Evolutionary conservation across 1,140 invertebrate species (phyloP).

Genomic region (Chionoecetes opilio): DNA sequence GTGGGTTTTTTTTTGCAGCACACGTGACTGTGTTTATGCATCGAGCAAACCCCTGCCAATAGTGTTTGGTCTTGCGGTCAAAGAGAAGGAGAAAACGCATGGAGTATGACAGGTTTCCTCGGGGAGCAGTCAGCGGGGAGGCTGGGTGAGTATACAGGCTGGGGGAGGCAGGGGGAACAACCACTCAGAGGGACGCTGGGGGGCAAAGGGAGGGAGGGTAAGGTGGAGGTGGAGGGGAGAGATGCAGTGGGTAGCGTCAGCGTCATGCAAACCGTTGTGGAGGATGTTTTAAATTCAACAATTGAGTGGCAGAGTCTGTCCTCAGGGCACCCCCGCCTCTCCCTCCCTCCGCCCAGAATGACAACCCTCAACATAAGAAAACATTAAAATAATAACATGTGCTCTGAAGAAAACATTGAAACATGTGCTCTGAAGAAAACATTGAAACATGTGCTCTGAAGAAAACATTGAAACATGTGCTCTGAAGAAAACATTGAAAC

Average conservation of each 20-base stretch:
- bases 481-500: background rate
- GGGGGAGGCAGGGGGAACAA: background rate
- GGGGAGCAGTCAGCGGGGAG: background rate
- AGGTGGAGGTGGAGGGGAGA: background rate
- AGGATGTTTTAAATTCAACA: background rate
- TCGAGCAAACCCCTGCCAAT: background rate
- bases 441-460: background rate
- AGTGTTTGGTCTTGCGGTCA: background rate
- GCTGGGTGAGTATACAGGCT: background rate
- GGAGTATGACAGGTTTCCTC: background rate
- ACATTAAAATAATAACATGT: background rate
- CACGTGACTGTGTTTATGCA: background rate
- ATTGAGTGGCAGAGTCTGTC: background rate
- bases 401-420: too few species aligned
- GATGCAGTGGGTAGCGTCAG: background rate
- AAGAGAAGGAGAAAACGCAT: background rate
- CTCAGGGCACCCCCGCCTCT: background rate
- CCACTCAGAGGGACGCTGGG: background rate
- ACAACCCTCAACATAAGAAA: too few species aligned
- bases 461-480: background rate
- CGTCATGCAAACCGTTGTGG: conserved; percentile 16
- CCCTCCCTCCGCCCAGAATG: background rate
- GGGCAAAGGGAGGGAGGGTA: background rate
- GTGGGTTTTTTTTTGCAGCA: background rate
- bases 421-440: background rate